Base-by-base conservation (phyloP, 2,888 invertebrate species). In the Noctuana brunneofusca region DNA sequence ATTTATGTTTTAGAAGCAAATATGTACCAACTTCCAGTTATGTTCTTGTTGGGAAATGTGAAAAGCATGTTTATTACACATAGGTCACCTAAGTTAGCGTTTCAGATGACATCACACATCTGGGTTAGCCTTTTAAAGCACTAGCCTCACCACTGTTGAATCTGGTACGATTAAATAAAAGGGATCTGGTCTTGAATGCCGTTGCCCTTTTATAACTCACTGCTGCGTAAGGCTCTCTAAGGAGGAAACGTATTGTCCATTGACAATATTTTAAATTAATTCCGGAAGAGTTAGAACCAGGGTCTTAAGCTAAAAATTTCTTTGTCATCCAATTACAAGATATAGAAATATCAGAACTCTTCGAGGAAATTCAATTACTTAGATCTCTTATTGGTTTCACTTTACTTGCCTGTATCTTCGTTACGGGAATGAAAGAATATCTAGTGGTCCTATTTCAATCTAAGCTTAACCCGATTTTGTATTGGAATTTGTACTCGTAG, bases 401-500 rank as follows among this genome's bases (percentile, higher is more conserved):
- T 16, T 16, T 27, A 24, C 32, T 8, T 54, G 16, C 46, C 11
- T 53, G 43, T 54, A 43, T 43, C 18, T 53, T 53, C 53, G 53
- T 41, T 50, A 41, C 20, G 18, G 22, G 12, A 48, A 5, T 18
- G 43, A 52, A 53, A 38, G 35, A 41, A 46, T 46, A 56, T 32
- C 50, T 38, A 46, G 46, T 48, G 55, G 20, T 41, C 38, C 55
- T 55, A 43, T 55, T 62, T 48, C 54, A 62, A 49, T 62, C 54
- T 62, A 22, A 62, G 54, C 60, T 60, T 60, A 54, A 54, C 46
- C 54, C 27, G 54, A 54, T 54, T 59, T 18, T 53, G 18, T 52
- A 46, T 54, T 60, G 60, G 38, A 52, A 46, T 54, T 60, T 55
- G 48, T n/a, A n/a, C n/a, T n/a, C n/a, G n/a, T 27, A 18, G n/a